Percentiles rank a stretch among this genome's conserved stretches.
These are phyloP conservation scores for Phataginus tetradactyla DNA, from an alignment of 2,797 vertebrate genomes.

Conservation along the genomic window DNA sequence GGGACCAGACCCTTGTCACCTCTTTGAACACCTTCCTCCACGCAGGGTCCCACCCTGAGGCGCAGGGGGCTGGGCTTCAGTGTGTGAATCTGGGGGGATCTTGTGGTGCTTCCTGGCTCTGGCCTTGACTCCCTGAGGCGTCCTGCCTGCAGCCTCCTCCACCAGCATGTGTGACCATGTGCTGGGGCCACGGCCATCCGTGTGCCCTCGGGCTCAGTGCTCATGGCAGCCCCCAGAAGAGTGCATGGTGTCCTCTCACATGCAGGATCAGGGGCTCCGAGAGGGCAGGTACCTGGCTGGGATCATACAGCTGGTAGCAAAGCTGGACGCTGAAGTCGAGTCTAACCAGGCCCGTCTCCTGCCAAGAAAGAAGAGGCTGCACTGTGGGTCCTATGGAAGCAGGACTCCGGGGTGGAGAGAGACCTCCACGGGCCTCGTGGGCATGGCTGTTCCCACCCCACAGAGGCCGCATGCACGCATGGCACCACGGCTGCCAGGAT, in stretches of 20 bases:
- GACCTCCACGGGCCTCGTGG: neutral
- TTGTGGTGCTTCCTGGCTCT: neutral
- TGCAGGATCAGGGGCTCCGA: neutral
- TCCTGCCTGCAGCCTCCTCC: too few relatives aligned
- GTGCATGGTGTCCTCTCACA: too few relatives aligned
- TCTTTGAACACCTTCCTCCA: too few relatives aligned
- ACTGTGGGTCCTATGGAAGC: neutral
- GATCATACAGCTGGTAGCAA: neutral
- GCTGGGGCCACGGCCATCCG: neutral
- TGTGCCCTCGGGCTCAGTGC: neutral
- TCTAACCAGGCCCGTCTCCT: neutral
- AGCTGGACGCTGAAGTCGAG: neutral
- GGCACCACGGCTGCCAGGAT: neutral
- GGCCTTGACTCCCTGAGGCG: neutral
- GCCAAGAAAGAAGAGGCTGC: neutral
- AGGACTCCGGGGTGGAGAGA: neutral
- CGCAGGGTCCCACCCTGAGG: neutral
- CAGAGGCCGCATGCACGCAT: neutral
- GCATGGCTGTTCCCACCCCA: rapidly evolving
- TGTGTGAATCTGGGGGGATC: neutral
- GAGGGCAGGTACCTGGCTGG: neutral
- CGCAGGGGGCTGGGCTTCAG: neutral
- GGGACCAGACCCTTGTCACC: neutral
- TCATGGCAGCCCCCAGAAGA: neutral
- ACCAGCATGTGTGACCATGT: neutral